phyloP scores from a whole-genome alignment of 1,140 invertebrate species.

The Nephotettix cincticeps region DNA sequence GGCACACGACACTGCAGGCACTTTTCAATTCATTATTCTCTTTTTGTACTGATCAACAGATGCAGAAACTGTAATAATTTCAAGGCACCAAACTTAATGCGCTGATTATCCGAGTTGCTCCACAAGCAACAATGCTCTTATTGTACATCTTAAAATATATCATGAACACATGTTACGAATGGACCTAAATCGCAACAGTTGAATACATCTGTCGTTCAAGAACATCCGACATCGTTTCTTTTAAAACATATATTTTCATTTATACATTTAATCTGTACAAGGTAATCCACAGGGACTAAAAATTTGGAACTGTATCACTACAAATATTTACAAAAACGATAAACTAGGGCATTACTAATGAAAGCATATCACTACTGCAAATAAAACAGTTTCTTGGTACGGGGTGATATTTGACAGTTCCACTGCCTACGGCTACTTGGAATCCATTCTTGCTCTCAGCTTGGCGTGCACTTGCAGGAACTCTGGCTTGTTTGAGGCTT shows the following conservation, averaged over 20 bases:
- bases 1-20: background rate
- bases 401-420: no score
- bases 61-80: background rate
- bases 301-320: background rate
- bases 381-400: background rate
- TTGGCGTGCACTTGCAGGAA: constrained; percentile 52
- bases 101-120: no score
- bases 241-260: background rate
- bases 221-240: background rate
- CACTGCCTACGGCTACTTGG: constrained; percentile 36
- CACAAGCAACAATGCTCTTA: no score
- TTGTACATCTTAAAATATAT: no score
- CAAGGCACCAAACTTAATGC: background rate
- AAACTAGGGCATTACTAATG: background rate
- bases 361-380: constrained; percentile 1
- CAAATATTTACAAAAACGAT: background rate
- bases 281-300: background rate
- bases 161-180: no score
- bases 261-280: background rate
- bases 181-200: no score
- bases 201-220: constrained; percentile 1
- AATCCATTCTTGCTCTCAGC: constrained; percentile 48
- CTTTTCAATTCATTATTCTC: background rate
- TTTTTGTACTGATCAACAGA: constrained; percentile 8
- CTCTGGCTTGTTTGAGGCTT: constrained; percentile 43